Evolutionary conservation across 2,797 vertebrate genomes (phyloP).

Genomic region (Leptatherina wallacei): DNA sequence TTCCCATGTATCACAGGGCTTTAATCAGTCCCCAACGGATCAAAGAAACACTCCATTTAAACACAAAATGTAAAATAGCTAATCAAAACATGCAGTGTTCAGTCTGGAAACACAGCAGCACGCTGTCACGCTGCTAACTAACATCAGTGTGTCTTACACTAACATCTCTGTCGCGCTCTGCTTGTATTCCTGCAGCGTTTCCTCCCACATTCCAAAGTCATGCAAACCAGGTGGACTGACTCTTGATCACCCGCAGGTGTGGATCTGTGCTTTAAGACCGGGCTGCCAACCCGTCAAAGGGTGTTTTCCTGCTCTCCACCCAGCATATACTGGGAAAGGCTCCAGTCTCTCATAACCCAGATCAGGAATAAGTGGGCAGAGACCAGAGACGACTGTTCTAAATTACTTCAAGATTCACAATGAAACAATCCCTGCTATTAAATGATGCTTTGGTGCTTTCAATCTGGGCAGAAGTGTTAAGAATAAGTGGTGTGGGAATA

Average conservation of each 20-base stretch:
- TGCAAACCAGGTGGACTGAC: slow-evolving; percentile 24
- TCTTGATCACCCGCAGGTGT: slow-evolving; percentile 29
- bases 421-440: neutral
- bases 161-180: neutral
- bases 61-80: neutral
- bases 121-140: no score
- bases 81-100: neutral
- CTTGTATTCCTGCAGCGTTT: slow-evolving; percentile 4
- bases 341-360: slow-evolving; percentile 10
- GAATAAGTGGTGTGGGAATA: neutral
- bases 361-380: slow-evolving; percentile 2
- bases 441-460: slow-evolving; percentile 10
- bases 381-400: neutral
- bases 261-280: slow-evolving; percentile 6
- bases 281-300: slow-evolving; percentile 23
- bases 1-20: no score
- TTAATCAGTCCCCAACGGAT: neutral
- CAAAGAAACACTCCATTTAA: neutral
- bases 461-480: neutral
- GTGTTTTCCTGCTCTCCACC: slow-evolving; percentile 11
- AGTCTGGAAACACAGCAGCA: neutral
- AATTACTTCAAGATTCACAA: slow-evolving; percentile 4
- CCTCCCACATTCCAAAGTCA: slow-evolving; percentile 31
- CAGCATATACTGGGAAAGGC: slow-evolving; percentile 8
- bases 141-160: neutral